These are phyloP conservation scores for Schizopygopsis pylzovi DNA, from an alignment of 2,797 vertebrate species.

Conservation along the genomic window DNA sequence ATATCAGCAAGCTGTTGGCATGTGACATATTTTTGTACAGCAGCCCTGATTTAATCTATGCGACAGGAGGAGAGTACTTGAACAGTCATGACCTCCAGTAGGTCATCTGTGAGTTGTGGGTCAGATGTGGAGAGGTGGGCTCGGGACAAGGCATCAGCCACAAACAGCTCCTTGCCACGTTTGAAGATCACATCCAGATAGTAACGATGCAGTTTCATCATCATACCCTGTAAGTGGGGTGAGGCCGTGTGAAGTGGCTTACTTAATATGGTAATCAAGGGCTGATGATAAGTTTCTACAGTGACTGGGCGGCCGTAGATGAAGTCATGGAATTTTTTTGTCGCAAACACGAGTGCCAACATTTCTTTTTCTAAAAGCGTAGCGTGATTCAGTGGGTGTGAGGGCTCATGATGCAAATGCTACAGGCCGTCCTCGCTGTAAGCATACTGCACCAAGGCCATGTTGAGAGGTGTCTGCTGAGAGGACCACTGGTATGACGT, in stretches of 20 bases:
- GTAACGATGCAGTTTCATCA: neutral
- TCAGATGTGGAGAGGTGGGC: slow-evolving; percentile 36
- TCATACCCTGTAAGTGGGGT: neutral
- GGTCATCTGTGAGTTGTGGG: slow-evolving; percentile 4
- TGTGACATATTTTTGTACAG: slow-evolving; percentile 2
- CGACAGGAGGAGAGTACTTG: neutral
- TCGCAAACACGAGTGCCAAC: neutral
- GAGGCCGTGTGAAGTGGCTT: slow-evolving; percentile 42
- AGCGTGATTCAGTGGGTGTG: neutral
- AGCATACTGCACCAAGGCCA: too few relatives aligned
- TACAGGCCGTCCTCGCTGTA: too few relatives aligned
- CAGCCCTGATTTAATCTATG: neutral
- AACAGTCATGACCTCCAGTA: neutral
- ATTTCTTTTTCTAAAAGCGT: neutral
- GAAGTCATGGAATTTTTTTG: neutral
- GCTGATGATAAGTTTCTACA: slow-evolving; percentile 22
- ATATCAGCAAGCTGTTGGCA: neutral
- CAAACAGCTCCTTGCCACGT: neutral
- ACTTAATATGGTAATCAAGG: slow-evolving; percentile 11
- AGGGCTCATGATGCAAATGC: neutral
- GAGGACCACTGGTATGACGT: too few relatives aligned
- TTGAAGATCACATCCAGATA: neutral
- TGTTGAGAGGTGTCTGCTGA: too few relatives aligned
- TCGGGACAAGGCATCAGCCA: slow-evolving; percentile 10
- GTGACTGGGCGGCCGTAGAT: neutral